Percentiles rank a stretch among this genome's conserved stretches.
These are phyloP conservation scores for Anthophora plumipes DNA, from an alignment of 2,888 invertebrate genomes.

Conservation along the genomic window DNA sequence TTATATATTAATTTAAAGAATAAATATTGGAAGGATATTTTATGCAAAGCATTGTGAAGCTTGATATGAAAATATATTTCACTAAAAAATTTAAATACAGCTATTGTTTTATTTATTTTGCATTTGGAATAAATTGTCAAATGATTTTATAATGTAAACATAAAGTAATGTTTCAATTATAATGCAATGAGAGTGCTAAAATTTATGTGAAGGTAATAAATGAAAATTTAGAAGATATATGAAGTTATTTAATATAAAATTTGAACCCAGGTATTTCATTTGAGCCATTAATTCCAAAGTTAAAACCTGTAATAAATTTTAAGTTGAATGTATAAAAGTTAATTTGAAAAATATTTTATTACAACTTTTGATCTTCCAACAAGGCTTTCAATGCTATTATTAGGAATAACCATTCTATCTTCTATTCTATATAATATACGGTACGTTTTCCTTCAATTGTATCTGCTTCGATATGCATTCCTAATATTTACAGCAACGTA, in stretches of 20 bases:
- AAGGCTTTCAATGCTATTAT: conserved; percentile 29
- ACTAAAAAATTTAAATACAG: neutral
- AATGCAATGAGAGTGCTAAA: neutral
- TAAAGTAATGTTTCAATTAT: too few relatives aligned
- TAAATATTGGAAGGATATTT: neutral
- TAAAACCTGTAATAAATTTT: conserved; percentile 27
- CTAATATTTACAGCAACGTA: conserved; percentile 61
- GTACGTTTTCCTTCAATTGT: conserved; percentile 37
- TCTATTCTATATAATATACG: conserved; percentile 49
- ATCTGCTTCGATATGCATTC: conserved; percentile 46
- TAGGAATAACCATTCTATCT: conserved; percentile 38
- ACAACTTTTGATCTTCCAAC: conserved; percentile 4
- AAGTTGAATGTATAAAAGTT: conserved; percentile 19
- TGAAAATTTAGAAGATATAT: neutral
- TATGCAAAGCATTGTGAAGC: neutral
- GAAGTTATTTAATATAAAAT: neutral
- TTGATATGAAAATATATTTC: neutral
- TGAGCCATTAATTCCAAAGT: conserved; percentile 54
- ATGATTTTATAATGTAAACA: neutral
- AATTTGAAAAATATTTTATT: neutral
- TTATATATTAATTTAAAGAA: neutral
- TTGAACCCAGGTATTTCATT: neutral
- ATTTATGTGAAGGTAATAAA: neutral
- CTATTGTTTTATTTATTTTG: neutral
- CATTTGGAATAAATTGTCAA: neutral